Evolutionary conservation across 1,140 invertebrate species (phyloP).

Genomic region (Dinoponera quadriceps): DNA sequence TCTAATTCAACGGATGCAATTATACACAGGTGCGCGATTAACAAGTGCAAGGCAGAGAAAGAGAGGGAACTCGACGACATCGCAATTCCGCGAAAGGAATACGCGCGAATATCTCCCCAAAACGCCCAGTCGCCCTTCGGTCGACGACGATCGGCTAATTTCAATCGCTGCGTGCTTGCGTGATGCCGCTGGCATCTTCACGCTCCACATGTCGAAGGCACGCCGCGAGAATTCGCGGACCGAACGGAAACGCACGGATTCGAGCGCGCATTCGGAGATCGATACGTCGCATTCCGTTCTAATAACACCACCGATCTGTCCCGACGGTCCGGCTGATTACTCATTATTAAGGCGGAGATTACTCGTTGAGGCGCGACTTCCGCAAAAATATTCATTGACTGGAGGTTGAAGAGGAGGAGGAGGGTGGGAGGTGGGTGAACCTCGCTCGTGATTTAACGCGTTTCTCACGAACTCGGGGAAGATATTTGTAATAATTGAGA

Average conservation of each 20-base stretch:
- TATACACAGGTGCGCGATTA: no score
- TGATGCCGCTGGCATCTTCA: constrained; percentile 75
- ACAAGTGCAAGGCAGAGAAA: background rate
- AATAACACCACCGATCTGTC: constrained; percentile 40
- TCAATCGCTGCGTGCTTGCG: constrained; percentile 70
- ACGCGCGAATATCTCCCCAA: background rate
- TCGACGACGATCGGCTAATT: constrained; percentile 62
- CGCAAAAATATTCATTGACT: constrained; percentile 21
- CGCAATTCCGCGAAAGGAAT: background rate
- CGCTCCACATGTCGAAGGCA: constrained; percentile 71
- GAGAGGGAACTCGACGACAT: background rate
- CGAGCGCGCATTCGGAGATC: constrained; percentile 55
- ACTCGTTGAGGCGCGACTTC: background rate
- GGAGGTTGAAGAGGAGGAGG: no score
- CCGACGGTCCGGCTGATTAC: constrained; percentile 31
- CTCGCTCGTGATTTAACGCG: no score
- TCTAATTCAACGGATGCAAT: no score
- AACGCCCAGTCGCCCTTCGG: background rate
- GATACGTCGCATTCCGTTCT: constrained; percentile 65
- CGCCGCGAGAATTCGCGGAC: constrained; percentile 68
- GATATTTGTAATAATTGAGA: no score
- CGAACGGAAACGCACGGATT: constrained; percentile 56
- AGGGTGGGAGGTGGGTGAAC: no score
- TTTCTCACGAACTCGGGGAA: no score
- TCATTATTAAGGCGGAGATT: constrained; percentile 53